These are phyloP conservation scores for Lepilemur ruficaudatus DNA, from an alignment of 2,797 vertebrate species.

Conservation along the genomic window DNA sequence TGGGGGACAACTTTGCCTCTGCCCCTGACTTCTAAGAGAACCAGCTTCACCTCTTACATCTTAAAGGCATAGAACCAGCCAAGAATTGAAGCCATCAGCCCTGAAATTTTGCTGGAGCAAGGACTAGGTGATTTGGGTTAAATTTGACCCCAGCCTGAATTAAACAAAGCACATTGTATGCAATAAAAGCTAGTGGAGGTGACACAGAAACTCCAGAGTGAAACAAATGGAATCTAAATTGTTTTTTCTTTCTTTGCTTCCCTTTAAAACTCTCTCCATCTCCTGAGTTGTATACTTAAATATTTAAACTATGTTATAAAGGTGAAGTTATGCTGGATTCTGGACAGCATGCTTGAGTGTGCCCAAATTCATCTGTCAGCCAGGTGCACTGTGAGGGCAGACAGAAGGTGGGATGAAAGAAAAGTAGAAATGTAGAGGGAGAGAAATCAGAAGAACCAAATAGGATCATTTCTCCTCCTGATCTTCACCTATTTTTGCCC, in stretches of 20 bases:
- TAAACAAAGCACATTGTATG: neutral
- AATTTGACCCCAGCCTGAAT: neutral
- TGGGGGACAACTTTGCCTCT: neutral
- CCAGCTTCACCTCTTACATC: neutral
- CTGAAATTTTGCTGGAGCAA: neutral
- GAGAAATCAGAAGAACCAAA: neutral
- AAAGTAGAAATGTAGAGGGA: neutral
- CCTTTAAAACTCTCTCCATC: neutral
- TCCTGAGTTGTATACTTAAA: neutral
- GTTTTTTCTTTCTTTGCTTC: neutral
- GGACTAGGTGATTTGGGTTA: neutral
- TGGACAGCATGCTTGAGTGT: neutral
- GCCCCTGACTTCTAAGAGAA: neutral
- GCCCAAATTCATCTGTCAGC: neutral
- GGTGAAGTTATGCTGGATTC: neutral
- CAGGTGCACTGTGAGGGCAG: neutral
- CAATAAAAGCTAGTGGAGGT: too few relatives aligned
- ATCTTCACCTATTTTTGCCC: neutral
- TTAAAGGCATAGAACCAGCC: neutral
- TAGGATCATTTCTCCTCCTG: neutral
- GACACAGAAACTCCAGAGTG: neutral
- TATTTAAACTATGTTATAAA: neutral
- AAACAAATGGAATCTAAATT: neutral
- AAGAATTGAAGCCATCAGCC: neutral
- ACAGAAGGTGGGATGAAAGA: neutral